Conservation (phyloP, 1,140 invertebrate species). For the Popillia japonica region DNA sequence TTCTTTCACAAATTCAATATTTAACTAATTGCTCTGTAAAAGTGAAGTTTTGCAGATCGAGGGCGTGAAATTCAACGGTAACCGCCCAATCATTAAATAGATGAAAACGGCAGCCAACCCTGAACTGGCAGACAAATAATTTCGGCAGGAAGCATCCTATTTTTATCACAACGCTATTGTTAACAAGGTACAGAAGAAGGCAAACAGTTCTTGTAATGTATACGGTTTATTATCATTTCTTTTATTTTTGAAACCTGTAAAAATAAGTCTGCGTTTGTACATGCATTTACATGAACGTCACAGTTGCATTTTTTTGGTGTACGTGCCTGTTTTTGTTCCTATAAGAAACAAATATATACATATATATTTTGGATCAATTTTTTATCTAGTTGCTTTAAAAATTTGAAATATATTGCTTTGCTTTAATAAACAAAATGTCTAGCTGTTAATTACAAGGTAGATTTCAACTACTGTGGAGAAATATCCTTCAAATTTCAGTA, state of each 20-base stretch:
- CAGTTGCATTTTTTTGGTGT: no score
- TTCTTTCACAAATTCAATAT: slow-evolving; percentile 12
- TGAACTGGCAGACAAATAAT: slow-evolving; percentile 17
- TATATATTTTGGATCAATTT: no score
- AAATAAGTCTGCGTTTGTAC: no score
- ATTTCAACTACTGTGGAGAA: no score
- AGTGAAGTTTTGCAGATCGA: slow-evolving; percentile 7
- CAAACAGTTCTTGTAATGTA: slow-evolving; percentile 23
- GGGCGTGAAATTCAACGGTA: slow-evolving; percentile 22
- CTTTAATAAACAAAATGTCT: no score
- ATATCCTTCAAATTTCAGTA: no score
- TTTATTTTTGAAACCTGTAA: neutral
- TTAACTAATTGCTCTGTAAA: slow-evolving; percentile 16
- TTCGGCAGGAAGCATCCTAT: slow-evolving; percentile 30
- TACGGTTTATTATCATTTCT: neutral
- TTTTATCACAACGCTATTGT: slow-evolving; percentile 31
- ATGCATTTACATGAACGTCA: no score
- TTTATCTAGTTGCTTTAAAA: no score
- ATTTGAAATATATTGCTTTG: no score
- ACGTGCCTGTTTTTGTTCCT: no score
- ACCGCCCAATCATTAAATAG: slow-evolving; percentile 30
- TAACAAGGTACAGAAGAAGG: neutral
- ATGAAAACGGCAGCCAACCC: slow-evolving; percentile 32
- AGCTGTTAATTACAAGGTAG: no score
- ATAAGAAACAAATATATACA: no score